Conservation (phyloP, 2,888 invertebrate species). For the Leptopterna dolabrata region DNA sequence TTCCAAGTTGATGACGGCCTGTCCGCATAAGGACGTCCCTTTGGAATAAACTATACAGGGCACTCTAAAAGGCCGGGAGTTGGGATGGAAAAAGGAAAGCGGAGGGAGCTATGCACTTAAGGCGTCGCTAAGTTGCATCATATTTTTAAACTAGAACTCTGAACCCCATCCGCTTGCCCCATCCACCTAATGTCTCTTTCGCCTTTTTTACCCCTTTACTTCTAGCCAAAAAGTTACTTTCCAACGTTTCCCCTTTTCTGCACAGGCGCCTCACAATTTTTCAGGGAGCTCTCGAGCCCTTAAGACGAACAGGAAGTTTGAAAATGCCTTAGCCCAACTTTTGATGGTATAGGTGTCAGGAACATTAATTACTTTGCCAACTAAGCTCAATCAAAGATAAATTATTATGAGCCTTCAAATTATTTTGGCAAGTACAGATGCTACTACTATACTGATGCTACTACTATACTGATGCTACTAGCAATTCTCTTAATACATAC, state of each 20-base stretch:
- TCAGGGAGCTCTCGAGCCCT: not conserved
- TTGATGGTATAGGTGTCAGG: not conserved
- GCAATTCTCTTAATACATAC: too few relatives aligned
- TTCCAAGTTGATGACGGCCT: not conserved
- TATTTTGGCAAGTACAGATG: too few relatives aligned
- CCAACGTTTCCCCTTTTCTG: not conserved
- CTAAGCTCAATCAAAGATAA: too few relatives aligned
- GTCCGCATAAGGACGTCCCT: slow-evolving; percentile 7
- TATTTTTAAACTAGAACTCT: slow-evolving; percentile 42
- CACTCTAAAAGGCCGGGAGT: slow-evolving; percentile 18
- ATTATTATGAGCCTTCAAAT: too few relatives aligned
- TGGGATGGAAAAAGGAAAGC: not conserved
- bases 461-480: too few relatives aligned
- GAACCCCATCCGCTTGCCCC: not conserved
- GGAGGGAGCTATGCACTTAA: slow-evolving; percentile 37
- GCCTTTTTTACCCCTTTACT: slow-evolving; percentile 7
- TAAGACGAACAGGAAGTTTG: not conserved
- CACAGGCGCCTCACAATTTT: not conserved
- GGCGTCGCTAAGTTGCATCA: slow-evolving; percentile 42
- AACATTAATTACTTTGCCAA: too few relatives aligned
- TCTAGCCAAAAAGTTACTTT: slow-evolving; percentile 12
- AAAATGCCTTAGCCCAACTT: not conserved
- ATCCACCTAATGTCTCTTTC: slow-evolving; percentile 29
- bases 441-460: too few relatives aligned
- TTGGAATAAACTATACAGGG: slow-evolving; percentile 10